Base-by-base conservation (phyloP, 1,140 invertebrate genomes). In the Eumaeus atala region DNA sequence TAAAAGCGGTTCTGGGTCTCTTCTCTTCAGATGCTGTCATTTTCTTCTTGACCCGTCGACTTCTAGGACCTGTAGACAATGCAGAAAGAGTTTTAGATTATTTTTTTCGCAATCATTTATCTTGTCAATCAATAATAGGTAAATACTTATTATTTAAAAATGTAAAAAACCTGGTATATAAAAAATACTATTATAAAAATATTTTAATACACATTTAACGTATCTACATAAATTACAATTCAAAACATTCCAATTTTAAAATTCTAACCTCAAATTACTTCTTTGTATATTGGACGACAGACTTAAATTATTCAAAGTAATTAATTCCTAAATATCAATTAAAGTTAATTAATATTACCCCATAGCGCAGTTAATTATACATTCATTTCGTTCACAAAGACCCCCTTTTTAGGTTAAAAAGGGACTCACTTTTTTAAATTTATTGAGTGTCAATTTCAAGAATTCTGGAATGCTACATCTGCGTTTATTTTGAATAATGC, bases 1-100 rank as follows among this genome's bases (percentile, higher is more conserved):
- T 98, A 89, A 99, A 99, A 0, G 98, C 98, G 0, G 98, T 99
- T 60, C 98, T 89, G 0, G 98, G 98, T 70, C 98, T 90, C 84
- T 99, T 99, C 80, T 98, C 97, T 77, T 98, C 95, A 44, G 92
- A 62, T 6, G 51, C 70, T n/a, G n/a, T n/a, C 9, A 56, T 67
- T 61, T 82, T 81, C 65, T 79, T 82, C 72, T 96, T 96, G 48
- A 93, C 90, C 68, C 95, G 90, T 70, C 96, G 90, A 52, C 94
- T 94, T 74, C 97, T 89, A 3, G 96, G 97, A 88, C 97, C 97
- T 98, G 89, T 1, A 88, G 52, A 71, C 65, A 73, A 68, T 14
- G 33, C 28, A 59, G 55, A 52, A n/a, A 5, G 16, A 44, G 5
- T 44, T 44, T 28, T 44, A 17, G 6, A 6, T 2, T 28, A 28